These are phyloP conservation scores for Chelonia mydas DNA, from an alignment of 2,797 vertebrate genomes.

Conservation along the genomic window DNA sequence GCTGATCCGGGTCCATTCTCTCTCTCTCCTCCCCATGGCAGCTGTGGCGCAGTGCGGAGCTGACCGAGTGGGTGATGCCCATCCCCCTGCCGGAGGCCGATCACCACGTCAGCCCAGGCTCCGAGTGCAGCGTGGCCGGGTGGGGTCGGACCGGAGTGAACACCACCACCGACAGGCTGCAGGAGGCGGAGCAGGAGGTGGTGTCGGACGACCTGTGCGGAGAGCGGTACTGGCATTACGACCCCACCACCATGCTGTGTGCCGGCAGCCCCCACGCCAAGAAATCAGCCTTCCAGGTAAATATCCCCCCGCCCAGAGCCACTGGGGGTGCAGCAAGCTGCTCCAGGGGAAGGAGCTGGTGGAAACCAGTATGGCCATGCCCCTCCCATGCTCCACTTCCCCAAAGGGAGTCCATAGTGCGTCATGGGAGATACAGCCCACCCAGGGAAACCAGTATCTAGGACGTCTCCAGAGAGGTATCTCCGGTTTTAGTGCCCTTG, in stretches of 20 bases:
- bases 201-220: fast-evolving
- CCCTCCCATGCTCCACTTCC: fast-evolving
- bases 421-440: neutral
- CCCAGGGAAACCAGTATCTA: too few species aligned
- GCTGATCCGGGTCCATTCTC: neutral
- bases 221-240: neutral
- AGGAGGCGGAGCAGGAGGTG: neutral
- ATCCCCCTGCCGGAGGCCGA: neutral
- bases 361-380: fast-evolving
- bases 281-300: neutral
- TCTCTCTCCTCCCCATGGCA: neutral
- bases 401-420: fast-evolving
- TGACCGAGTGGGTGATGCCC: neutral
- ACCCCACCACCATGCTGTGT: neutral
- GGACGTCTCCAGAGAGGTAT: neutral
- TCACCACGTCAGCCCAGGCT: neutral
- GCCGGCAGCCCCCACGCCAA: fast-evolving
- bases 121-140: neutral
- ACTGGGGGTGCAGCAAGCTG: neutral
- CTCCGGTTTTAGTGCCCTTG: neutral
- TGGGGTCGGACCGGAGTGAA: neutral
- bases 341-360: neutral
- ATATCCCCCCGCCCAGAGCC: neutral
- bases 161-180: neutral
- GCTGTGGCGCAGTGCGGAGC: neutral